Evolutionary conservation across 2,113 vertebrate species (phyloP).

Genomic region (Ramphastos sulfuratus): DNA sequence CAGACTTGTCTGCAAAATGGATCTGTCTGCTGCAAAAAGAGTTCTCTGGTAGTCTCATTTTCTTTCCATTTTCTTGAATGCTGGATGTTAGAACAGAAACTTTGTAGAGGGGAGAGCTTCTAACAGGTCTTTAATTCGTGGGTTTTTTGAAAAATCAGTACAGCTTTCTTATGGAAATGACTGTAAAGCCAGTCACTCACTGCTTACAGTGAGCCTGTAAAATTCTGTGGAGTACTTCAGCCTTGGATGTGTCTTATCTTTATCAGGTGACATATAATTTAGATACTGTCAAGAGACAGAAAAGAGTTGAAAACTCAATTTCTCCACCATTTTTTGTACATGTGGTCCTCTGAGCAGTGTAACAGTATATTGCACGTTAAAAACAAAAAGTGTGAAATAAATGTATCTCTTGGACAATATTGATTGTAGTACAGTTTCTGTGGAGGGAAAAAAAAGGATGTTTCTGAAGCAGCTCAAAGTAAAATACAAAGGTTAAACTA

Average conservation of each 20-base stretch:
- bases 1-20: not conserved
- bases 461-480: not conserved
- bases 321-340: not conserved
- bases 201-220: not conserved
- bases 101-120: not conserved
- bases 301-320: not conserved
- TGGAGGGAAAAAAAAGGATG: not conserved
- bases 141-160: not conserved
- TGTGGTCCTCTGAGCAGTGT: not conserved
- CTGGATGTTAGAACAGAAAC: not conserved
- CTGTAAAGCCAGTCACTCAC: not conserved
- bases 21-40: not conserved
- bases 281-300: not conserved
- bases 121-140: not conserved
- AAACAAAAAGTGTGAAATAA: not conserved
- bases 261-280: not conserved
- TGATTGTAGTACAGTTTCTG: not conserved
- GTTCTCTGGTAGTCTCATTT: not conserved
- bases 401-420: not conserved
- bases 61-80: not conserved
- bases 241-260: not conserved
- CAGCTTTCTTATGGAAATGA: not conserved
- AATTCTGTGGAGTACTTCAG: not conserved
- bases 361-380: rapidly evolving
- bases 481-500: not conserved